phyloP scores from a whole-genome alignment of 92 coral and sea anemone genomes.

The Siderastrea radians region DNA sequence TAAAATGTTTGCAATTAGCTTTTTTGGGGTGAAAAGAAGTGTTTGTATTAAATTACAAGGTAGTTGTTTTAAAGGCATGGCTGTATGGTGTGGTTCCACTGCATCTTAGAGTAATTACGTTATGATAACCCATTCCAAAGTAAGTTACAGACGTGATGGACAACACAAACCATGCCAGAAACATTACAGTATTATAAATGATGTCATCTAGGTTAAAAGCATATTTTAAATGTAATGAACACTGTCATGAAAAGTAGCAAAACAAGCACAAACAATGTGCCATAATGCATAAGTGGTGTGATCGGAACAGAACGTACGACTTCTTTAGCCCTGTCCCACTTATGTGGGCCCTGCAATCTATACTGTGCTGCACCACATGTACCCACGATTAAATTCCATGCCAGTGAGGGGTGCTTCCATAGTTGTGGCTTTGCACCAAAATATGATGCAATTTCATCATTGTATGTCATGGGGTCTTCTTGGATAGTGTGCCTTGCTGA shows the following conservation, averaged over 20 bases:
- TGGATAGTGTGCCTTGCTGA: conserved; percentile 87
- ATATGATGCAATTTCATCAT: conserved; percentile 72
- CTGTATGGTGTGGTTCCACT: too few species aligned
- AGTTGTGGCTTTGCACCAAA: conserved; percentile 89
- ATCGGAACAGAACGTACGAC: conserved; percentile 64
- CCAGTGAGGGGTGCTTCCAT: conserved; percentile 79
- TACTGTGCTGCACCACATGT: conserved; percentile 86
- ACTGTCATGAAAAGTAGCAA: conserved; percentile 42
- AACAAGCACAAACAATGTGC: conserved; percentile 47
- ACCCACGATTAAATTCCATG: conserved; percentile 77
- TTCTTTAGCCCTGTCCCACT: conserved; percentile 74
- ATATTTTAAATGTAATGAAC: conserved; percentile 18
- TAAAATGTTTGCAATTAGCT: too few species aligned
- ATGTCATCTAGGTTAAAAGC: not conserved
- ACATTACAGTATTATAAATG: not conserved
- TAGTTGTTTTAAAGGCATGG: too few species aligned
- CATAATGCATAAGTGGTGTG: conserved; percentile 84
- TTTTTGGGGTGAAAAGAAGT: too few species aligned
- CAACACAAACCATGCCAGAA: not conserved
- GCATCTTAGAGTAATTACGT: too few species aligned
- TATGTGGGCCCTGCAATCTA: conserved; percentile 86
- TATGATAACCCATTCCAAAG: too few species aligned
- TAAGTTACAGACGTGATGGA: too few species aligned
- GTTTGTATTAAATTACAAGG: too few species aligned
- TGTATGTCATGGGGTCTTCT: conserved; percentile 80